Percentiles rank a stretch among this genome's conserved stretches.
These are phyloP conservation scores for Hyperopisus bebe DNA, from an alignment of 2,113 vertebrate species.

Conservation along the genomic window DNA sequence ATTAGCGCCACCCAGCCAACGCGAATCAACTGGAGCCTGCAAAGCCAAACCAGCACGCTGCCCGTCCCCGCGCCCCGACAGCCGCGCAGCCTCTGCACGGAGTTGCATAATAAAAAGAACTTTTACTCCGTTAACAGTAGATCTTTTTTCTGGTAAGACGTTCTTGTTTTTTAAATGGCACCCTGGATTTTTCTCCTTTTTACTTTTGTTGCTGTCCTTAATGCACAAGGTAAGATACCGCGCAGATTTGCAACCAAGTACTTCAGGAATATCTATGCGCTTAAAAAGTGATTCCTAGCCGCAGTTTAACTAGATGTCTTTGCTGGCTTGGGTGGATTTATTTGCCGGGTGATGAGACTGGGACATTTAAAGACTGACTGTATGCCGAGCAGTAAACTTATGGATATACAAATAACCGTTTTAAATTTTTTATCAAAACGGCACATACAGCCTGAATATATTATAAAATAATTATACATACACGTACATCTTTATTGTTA, in stretches of 20 bases:
- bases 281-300: neutral
- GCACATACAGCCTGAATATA: neutral
- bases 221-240: slow-evolving; percentile 58
- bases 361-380: neutral
- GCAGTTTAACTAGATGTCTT: neutral
- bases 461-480: neutral
- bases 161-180: slow-evolving; percentile 46
- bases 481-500: neutral
- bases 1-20: neutral
- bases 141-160: neutral
- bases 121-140: neutral
- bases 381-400: neutral
- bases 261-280: neutral
- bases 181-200: slow-evolving; percentile 44
- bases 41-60: neutral
- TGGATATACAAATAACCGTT: neutral
- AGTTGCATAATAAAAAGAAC: neutral
- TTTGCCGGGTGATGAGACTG: neutral
- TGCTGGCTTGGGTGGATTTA: neutral
- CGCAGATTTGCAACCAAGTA: neutral
- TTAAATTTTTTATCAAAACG: neutral
- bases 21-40: neutral
- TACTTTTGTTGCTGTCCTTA: slow-evolving; percentile 49
- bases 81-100: neutral
- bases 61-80: neutral